These are phyloP conservation scores for Cryptoblepharus egeriae DNA, from an alignment of 2,797 vertebrate species.

Conservation along the genomic window DNA sequence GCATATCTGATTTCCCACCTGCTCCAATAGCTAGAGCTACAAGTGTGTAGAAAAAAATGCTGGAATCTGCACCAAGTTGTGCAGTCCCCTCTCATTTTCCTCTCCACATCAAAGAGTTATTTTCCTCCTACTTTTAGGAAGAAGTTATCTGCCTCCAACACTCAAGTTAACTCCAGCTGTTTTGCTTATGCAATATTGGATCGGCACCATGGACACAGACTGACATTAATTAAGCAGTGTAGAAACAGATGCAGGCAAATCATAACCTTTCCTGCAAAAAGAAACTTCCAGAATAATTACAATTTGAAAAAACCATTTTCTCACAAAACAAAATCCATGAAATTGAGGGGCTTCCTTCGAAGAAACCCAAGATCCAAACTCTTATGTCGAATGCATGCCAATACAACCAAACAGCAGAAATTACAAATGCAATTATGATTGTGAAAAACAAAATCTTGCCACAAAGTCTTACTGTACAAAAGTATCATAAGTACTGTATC, in stretches of 20 bases:
- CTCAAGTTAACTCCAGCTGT: background rate
- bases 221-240: background rate
- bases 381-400: slow-evolving; percentile 16
- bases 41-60: background rate
- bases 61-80: background rate
- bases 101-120: background rate
- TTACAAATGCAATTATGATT: slow-evolving; percentile 44
- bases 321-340: background rate
- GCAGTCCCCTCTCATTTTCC: background rate
- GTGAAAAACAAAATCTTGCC: slow-evolving; percentile 39
- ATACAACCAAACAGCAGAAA: slow-evolving; percentile 40
- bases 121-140: background rate
- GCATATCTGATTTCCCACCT: background rate
- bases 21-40: background rate
- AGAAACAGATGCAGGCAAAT: background rate
- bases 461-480: slow-evolving; percentile 34
- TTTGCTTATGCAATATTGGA: background rate
- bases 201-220: background rate
- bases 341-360: background rate
- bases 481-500: no score
- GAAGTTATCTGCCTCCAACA: no score
- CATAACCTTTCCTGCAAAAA: background rate
- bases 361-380: slow-evolving; percentile 6
- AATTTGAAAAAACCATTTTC: background rate
- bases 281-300: background rate